Evolutionary conservation across 2,888 invertebrate genomes (phyloP).

Genomic region (Leuctra nigra): DNA sequence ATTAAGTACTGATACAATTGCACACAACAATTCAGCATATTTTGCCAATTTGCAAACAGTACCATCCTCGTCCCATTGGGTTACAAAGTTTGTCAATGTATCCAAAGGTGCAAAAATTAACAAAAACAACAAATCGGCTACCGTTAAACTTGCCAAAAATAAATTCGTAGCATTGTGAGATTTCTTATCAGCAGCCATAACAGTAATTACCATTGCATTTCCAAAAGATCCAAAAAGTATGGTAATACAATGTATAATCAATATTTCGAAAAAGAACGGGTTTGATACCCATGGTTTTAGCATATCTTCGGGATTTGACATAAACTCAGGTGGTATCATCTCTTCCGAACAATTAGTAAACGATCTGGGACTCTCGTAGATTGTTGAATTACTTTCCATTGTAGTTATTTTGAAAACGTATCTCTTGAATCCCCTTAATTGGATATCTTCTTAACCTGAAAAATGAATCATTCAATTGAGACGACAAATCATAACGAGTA

Average conservation of each 20-base stretch:
- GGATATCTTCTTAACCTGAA: no score
- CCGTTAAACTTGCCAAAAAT: constrained; percentile 37
- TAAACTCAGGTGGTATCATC: no score
- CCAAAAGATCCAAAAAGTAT: constrained; percentile 42
- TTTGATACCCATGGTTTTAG: constrained; percentile 34
- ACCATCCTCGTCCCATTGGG: constrained; percentile 40
- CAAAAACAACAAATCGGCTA: constrained; percentile 44
- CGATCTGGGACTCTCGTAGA: no score
- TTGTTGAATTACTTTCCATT: no score
- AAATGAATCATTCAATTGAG: no score
- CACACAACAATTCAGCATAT: constrained; percentile 43
- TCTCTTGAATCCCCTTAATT: no score
- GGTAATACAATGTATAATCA: constrained; percentile 35
- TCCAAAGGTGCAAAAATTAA: constrained; percentile 44
- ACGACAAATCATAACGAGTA: no score
- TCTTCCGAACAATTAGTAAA: no score
- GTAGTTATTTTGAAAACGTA: no score
- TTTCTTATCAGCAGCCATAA: constrained; percentile 40
- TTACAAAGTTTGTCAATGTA: constrained; percentile 38
- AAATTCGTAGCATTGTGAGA: constrained; percentile 37
- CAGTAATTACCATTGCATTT: constrained; percentile 42
- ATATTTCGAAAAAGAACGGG: constrained; percentile 35
- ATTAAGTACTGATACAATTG: constrained; percentile 44
- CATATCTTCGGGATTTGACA: constrained; percentile 36
- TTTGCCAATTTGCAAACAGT: constrained; percentile 43